Base-by-base conservation (phyloP, 2,113 vertebrate genomes). In the Astur gentilis region DNA sequence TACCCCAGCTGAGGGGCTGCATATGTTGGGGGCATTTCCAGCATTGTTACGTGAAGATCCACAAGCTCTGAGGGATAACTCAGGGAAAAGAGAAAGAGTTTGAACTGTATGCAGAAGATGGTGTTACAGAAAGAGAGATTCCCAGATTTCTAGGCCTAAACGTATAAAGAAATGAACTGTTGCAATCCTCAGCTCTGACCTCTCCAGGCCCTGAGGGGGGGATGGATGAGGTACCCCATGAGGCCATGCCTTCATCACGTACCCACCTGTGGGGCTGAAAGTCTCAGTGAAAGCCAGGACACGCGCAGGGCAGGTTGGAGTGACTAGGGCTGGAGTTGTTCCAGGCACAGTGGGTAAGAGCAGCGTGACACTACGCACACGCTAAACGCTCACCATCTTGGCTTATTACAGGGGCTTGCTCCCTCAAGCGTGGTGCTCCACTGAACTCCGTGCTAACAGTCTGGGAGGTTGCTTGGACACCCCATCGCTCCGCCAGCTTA, bases 361-460 rank as follows among this genome's bases (percentile, higher is more conserved):
- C 25, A 84, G 15, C 15, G 2, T 2, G 7, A 23, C 7, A 12
- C 19, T 10, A 11, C 0, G 4, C 34, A 21, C 2, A 0, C 62
- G 36, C 19, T 72, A 13, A 76, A 45, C 1, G 2, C 18, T 29
- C 6, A 1, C 16, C 2, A 2, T 10, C 62, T 61, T 3, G 3
- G 10, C 5, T 40, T 16, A 7, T 4, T 16, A 4, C 0, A 0
- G 16, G 23, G 6, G 23, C 34, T 83, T 19, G 9, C 14, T 76
- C 45, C 10, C 29, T 47, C 8, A 25, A 31, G 19, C 2, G 0
- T 0, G 1, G 40, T 61, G 57, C 32, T 60, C 22, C 27, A 22
- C 36, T 44, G 44, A 70, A 3, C 16, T 18, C 19, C 0, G 0
- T 44, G n/a, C 31, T 49, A 38, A 7, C 10, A 36, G 14, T 18